These are phyloP conservation scores for Myiozetetes cayanensis DNA, from an alignment of 2,113 vertebrate genomes.

Conservation along the genomic window DNA sequence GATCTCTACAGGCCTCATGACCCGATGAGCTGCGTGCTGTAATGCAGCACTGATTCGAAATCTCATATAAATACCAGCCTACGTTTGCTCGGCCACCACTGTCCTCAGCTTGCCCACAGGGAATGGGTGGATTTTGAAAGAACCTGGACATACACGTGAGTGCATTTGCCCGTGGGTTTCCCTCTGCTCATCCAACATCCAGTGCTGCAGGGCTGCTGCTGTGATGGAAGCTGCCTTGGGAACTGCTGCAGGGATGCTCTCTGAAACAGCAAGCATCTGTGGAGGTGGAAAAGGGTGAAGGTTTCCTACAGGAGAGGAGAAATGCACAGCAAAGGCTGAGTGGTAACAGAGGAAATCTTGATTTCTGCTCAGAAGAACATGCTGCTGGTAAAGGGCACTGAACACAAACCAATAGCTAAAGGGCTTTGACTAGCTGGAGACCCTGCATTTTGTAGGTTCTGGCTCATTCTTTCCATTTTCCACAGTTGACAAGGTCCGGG, in stretches of 20 bases:
- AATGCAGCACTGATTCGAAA: accelerated
- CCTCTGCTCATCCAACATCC: not conserved
- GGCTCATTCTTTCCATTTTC: not conserved
- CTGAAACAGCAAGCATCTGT: not conserved
- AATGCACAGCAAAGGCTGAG: not conserved
- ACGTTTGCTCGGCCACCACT: not conserved
- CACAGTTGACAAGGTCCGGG: not conserved
- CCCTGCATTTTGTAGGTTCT: not conserved
- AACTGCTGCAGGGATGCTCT: not conserved
- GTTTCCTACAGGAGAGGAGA: not conserved
- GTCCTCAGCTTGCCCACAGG: accelerated
- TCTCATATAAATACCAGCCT: not conserved
- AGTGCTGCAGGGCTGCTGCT: not conserved
- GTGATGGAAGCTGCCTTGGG: not conserved
- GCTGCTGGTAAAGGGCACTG: not conserved
- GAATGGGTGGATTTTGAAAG: not conserved
- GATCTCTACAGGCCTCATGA: not conserved
- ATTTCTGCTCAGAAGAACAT: not conserved
- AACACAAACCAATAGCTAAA: not conserved
- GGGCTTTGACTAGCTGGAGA: not conserved
- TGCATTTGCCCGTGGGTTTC: not conserved
- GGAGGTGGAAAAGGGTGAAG: not conserved
- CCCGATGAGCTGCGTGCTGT: not conserved
- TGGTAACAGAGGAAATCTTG: not conserved
- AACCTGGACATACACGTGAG: not conserved